Base-by-base conservation (phyloP, 2,797 vertebrate genomes). In the Sus cebifrons region DNA sequence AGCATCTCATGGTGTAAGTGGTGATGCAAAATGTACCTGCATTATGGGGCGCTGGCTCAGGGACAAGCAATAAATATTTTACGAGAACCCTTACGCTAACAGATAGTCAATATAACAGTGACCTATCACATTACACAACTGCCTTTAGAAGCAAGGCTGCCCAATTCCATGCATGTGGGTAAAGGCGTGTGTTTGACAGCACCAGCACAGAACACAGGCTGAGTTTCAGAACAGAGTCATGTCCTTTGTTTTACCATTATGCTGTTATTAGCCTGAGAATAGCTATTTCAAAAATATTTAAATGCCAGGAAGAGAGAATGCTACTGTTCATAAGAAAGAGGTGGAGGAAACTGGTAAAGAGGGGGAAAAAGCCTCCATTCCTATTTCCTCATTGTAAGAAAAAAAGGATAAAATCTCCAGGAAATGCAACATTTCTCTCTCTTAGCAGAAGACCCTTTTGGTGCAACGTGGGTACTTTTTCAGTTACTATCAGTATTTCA, bases 61-160 rank as follows among this genome's bases (percentile, higher is more conserved):
- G 58, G 62, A 32, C 78, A 77, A 78, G 70, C 23, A 73, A 94
- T 95, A 73, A 96, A 94, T 96, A 94, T 89, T 96, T 97, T 58
- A 97, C 54, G 15, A 82, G 95, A 87, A 17, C 54, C 14, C 11
- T 95, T 56, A 87, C 14, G 79, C 71, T 91, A 87, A 73, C 85
- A 91, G 94, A 85, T 14, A 93, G 9, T 36, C 62, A 49, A 2
- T 29, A 1, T 17, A 71, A 78, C 5, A n/a, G 36, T 0, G 11
- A 68, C 52, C 40, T 86, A 54, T 84, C n/a, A 13, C 18, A 77
- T 87, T 32, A 64, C 89, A 77, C 14, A 0, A 15, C 0, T 40
- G 25, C 71, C 82, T 74, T 56, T 16, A 32, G 52, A 70, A 67
- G 21, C 23, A 27, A 0, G 21, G 62, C 73, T 81, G 18, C 79